Percentiles rank a stretch among this genome's conserved stretches.
These are phyloP conservation scores for Trachemys scripta DNA, from an alignment of 2,113 vertebrate genomes.

Conservation along the genomic window DNA sequence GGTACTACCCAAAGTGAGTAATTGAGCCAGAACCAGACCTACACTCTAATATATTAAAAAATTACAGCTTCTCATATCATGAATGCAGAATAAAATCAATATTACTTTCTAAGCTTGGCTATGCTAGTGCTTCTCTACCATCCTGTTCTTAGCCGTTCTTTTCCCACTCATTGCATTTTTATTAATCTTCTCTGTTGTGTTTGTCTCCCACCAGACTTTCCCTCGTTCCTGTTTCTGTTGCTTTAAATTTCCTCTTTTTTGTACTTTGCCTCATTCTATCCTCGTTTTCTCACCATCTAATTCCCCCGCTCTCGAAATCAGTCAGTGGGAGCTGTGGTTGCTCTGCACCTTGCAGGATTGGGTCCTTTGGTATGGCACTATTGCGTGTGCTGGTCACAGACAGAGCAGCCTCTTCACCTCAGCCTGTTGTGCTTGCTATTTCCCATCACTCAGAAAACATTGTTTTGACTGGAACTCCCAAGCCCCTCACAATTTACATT, in stretches of 20 bases:
- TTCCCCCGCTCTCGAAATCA: background rate
- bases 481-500: background rate
- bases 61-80: background rate
- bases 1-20: background rate
- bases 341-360: background rate
- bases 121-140: background rate
- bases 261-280: background rate
- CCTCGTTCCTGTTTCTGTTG: background rate
- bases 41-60: background rate
- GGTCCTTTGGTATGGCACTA: background rate
- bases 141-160: background rate
- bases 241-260: background rate
- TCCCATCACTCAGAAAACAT: background rate
- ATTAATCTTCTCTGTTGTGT: background rate
- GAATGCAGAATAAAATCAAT: background rate
- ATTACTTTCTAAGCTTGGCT: background rate
- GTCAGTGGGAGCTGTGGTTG: background rate
- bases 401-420: background rate
- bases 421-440: background rate
- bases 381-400: accelerated
- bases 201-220: background rate
- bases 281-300: background rate
- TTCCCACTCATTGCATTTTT: background rate
- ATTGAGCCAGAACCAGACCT: background rate
- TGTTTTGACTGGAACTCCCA: background rate